A percentile compares a stretch with the other conserved stretches of the same genome.
These are phyloP conservation scores for Xerus rutilus DNA, from an alignment of 2,797 vertebrate species.

Conservation along the genomic window DNA sequence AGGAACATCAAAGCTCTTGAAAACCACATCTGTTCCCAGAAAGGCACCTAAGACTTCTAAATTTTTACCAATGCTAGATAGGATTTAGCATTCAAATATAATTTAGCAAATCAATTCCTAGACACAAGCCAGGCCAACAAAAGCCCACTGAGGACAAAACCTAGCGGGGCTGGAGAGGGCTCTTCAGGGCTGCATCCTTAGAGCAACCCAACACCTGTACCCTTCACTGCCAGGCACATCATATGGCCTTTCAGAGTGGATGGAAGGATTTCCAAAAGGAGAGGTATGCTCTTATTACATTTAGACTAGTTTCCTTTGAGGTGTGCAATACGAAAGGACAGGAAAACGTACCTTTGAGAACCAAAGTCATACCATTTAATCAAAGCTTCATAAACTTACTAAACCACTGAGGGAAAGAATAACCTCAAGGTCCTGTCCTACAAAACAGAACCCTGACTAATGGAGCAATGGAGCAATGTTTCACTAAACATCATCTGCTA, in stretches of 20 bases:
- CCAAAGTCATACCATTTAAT: background rate
- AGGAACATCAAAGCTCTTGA: background rate
- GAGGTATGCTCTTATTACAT: background rate
- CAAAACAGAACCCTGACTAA: background rate
- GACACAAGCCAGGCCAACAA: background rate
- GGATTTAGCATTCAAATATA: background rate
- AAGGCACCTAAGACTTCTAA: background rate
- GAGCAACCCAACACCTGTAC: background rate
- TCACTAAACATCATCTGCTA: background rate
- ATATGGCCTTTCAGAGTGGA: background rate
- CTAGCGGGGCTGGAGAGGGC: background rate
- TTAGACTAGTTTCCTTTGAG: slow-evolving; percentile 46
- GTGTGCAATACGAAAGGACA: slow-evolving; percentile 53
- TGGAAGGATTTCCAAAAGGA: background rate
- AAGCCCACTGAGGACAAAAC: background rate
- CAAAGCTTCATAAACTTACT: slow-evolving; percentile 15
- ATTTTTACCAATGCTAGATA: background rate
- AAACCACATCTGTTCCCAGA: background rate
- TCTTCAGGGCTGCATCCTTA: slow-evolving; percentile 18
- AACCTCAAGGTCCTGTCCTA: background rate
- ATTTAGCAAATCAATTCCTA: slow-evolving; percentile 35
- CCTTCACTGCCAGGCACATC: background rate
- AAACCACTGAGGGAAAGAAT: background rate
- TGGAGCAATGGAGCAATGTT: background rate
- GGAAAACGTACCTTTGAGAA: slow-evolving; percentile 62